Base-by-base conservation (phyloP, 2,797 vertebrate genomes). In the Lithobates pipiens region DNA sequence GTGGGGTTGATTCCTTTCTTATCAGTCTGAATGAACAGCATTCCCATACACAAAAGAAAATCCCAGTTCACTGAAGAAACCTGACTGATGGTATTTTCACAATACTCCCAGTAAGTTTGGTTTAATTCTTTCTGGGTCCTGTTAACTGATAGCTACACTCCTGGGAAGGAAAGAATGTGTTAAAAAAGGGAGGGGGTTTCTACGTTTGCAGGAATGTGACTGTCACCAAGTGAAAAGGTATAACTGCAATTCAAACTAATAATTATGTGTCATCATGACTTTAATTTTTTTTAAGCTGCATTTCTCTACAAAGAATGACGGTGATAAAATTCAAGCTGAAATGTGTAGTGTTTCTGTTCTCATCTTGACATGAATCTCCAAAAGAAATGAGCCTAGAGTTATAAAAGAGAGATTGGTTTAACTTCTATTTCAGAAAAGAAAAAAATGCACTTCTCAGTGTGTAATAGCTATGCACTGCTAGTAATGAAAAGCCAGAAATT, bases 401-500 rank as follows among this genome's bases (percentile, higher is more conserved):
- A 39, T 39, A 70, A 70, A 39, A 42, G 50, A 72, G 50, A 72
- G 16, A 69, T 80, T 39, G 34, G 79, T 72, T 81, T 63, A 81
- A 73, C 50, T 63, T 39, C 15, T 34, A 72, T 72, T 81, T 57
- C 9, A 72, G 70, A 57, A 10, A 61, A 61, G n/a, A 10, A 61
- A 61, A 21, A 32, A 69, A 69, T 32, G 63, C 21, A 34, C 29
- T 10, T 11, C 13, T 63, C 15, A 7, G 65, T 50, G 34, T 82
- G 68, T 81, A 27, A 73, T 73, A 82, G 70, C 70, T 82, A 74
- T 82, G 29, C 29, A 73, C 54, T 65, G 70, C 21, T 69, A 73
- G 75, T 39, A 84, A 84, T 25, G 74, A 84, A 79, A 85, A 72
- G 54, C 70, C 18, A 63, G 23, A 25, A 79, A 73, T 36, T 85